Conservation (phyloP, 2,797 vertebrate species). For the Neostethus bicornis region DNA sequence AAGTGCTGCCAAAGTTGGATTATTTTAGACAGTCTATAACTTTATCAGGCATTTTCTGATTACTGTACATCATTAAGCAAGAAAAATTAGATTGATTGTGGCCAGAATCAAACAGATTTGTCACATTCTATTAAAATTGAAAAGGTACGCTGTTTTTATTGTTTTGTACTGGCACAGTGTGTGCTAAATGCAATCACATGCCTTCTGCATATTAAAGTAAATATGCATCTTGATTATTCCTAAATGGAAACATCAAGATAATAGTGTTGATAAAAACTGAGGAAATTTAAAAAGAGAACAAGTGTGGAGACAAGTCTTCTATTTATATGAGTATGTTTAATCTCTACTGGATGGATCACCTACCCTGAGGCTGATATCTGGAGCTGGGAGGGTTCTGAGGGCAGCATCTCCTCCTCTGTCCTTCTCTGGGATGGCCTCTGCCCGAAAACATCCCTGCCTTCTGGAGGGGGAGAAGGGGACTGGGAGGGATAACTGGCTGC, state of each 20-base stretch:
- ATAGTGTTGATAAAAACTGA: conserved; percentile 52
- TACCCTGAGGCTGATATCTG: conserved; percentile 95
- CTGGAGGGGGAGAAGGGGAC: conserved; percentile 86
- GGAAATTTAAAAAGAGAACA: conserved; percentile 64
- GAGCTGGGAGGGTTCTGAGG: conserved; percentile 92
- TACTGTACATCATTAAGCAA: conserved; percentile 28
- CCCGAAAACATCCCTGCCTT: conserved; percentile 93
- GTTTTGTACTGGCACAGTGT: conserved; percentile 47
- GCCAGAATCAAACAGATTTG: conserved; percentile 40
- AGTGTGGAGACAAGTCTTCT: conserved; percentile 63
- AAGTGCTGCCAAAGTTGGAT: too few species aligned
- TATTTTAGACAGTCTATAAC: too few species aligned
- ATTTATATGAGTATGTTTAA: conserved; percentile 66
- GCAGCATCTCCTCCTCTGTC: conserved; percentile 94
- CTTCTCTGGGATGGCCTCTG: conserved; percentile 92
- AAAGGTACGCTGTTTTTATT: conserved; percentile 21
- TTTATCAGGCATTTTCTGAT: conserved; percentile 26
- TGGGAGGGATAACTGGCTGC: conserved; percentile 91
- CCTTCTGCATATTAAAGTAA: conserved; percentile 77
- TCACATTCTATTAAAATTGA: conserved; percentile 41
- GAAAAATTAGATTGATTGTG: conserved; percentile 35
- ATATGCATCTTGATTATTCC: conserved; percentile 70
- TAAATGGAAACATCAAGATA: conserved; percentile 61
- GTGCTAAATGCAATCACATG: conserved; percentile 80
- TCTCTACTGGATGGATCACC: conserved; percentile 82